Percentiles rank a stretch among this genome's conserved stretches.
Evolutionary conservation across 2,888 invertebrate species (phyloP).

Genomic region (Spodoptera littoralis): DNA sequence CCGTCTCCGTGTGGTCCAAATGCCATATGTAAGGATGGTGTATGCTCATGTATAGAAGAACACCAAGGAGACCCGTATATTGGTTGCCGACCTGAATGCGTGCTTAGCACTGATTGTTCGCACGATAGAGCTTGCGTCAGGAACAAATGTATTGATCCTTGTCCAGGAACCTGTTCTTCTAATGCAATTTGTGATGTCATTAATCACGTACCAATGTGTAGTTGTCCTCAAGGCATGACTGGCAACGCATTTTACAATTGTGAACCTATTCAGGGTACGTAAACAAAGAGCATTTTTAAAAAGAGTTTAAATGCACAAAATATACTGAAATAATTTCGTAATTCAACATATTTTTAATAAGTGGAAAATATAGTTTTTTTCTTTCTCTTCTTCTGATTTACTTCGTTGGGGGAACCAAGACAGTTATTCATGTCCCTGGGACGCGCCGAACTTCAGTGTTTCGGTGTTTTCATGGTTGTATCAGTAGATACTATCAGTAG

Average conservation of each 20-base stretch:
- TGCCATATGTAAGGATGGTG: slow-evolving; percentile 88
- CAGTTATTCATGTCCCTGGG: too few species aligned
- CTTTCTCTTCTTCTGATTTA: too few species aligned
- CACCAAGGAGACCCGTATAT: slow-evolving; percentile 91
- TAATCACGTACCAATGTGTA: slow-evolving; percentile 92
- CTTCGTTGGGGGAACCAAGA: too few species aligned
- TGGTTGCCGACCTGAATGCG: slow-evolving; percentile 92
- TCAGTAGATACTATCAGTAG: too few species aligned
- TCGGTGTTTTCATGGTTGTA: too few species aligned
- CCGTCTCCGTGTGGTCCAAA: slow-evolving; percentile 91
- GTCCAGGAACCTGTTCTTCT: slow-evolving; percentile 91
- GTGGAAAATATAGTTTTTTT: too few species aligned
- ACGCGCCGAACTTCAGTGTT: too few species aligned
- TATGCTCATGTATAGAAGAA: slow-evolving; percentile 90
- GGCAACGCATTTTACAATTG: slow-evolving; percentile 92
- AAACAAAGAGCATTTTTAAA: too few species aligned
- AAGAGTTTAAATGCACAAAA: too few species aligned
- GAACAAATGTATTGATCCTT: slow-evolving; percentile 92
- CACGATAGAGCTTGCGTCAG: slow-evolving; percentile 90
- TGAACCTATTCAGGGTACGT: slow-evolving; percentile 83
- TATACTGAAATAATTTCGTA: too few species aligned
- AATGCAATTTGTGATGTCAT: slow-evolving; percentile 92
- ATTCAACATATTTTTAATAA: too few species aligned
- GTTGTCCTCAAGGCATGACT: slow-evolving; percentile 91
- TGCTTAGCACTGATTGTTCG: slow-evolving; percentile 91